A percentile compares a stretch with the other conserved stretches of the same genome.
phyloP scores from a whole-genome alignment of 2,888 invertebrate genomes.

The Micoletzkya japonica region DNA sequence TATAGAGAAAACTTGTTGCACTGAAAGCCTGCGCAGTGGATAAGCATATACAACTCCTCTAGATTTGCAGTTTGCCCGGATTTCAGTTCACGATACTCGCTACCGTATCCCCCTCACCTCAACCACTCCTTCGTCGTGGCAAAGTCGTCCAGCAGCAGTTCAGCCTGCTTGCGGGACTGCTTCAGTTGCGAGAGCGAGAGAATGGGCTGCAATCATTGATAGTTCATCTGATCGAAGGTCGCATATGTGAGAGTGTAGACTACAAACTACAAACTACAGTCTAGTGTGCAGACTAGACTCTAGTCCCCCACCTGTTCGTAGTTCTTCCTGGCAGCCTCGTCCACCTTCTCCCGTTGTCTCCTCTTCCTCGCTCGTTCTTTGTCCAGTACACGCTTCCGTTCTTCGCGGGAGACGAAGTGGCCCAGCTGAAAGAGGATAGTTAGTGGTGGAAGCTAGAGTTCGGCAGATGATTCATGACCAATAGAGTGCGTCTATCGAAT shows the following conservation, averaged over 20 bases:
- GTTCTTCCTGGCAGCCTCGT: conserved; percentile 53
- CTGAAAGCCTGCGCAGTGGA: too few species aligned
- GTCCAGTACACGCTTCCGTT: conserved; percentile 77
- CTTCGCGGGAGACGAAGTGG: conserved; percentile 78
- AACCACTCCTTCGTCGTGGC: conserved; percentile 25
- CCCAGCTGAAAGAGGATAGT: conserved; percentile 66
- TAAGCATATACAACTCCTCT: too few species aligned
- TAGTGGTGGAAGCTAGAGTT: too few species aligned
- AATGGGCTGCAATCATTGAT: conserved; percentile 58
- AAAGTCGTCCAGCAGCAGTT: conserved; percentile 23
- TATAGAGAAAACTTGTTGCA: too few species aligned
- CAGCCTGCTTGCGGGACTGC: conserved; percentile 17
- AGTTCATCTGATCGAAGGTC: neutral
- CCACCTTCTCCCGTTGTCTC: conserved; percentile 63
- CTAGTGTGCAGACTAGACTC: neutral
- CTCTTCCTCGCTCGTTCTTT: conserved; percentile 73
- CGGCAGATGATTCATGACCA: too few species aligned
- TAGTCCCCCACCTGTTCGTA: conserved; percentile 28
- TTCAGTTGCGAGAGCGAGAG: conserved; percentile 69
- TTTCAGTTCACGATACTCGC: too few species aligned
- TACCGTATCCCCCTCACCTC: conserved; percentile 11
- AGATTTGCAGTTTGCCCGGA: too few species aligned
- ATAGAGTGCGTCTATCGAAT: too few species aligned
- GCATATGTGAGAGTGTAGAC: neutral
- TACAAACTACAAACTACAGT: neutral